A percentile compares a stretch with the other conserved stretches of the same genome.
phyloP scores from a whole-genome alignment of 1,140 invertebrate genomes.

The Diuraphis noxia region DNA sequence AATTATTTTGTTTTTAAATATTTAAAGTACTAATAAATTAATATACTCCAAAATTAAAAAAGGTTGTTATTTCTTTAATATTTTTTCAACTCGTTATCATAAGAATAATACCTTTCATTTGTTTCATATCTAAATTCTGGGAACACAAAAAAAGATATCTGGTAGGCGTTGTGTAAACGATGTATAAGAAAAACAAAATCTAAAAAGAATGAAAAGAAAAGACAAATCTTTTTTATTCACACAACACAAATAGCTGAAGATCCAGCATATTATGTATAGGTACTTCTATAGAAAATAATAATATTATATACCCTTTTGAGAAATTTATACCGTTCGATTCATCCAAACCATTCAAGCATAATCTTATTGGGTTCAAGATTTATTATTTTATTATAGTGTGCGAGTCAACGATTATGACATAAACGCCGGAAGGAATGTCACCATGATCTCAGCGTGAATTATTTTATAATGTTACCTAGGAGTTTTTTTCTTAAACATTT shows the following conservation, averaged over 20 bases:
- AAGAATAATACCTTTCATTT: background rate
- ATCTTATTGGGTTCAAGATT: background rate
- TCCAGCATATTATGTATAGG: background rate
- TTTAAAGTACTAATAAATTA: background rate
- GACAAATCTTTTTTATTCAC: background rate
- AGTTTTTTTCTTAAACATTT: background rate
- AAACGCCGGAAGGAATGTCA: background rate
- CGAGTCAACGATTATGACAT: background rate
- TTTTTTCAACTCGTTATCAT: background rate
- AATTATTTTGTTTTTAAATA: background rate
- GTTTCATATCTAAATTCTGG: background rate
- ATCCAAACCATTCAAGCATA: background rate
- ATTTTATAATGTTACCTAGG: background rate
- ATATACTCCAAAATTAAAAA: background rate
- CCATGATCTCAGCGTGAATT: constrained; percentile 2
- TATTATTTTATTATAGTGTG: constrained; percentile 1
- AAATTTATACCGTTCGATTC: constrained; percentile 10
- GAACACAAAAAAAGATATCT: background rate
- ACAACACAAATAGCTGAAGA: background rate
- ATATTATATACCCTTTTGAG: background rate
- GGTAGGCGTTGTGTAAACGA: background rate
- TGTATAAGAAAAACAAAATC: background rate
- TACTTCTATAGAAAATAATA: background rate
- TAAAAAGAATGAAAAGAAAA: background rate
- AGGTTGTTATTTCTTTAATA: background rate